Evolutionary conservation across 2,113 vertebrate genomes (phyloP), one percentile per base, ranked within the genome.

Genomic region (Bettongia penicillata): DNA sequence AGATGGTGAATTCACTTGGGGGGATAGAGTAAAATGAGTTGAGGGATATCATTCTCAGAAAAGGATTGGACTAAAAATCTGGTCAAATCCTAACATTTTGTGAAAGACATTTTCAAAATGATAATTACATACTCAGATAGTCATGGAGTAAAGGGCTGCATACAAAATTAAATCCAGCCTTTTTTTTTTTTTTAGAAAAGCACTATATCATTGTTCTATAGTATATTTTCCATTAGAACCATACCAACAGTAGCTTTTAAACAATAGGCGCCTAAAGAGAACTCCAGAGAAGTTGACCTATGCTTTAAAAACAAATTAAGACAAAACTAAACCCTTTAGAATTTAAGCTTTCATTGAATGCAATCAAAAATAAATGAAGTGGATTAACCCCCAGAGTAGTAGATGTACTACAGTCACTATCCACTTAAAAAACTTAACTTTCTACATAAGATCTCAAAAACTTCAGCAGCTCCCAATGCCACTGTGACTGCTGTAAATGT

Each of bases 401-500:
- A 95, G 3, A 50, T 47, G 51, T 93, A 43, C 25, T 47, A 91
- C 50, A 37, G 95, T 99, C 98, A 99, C 53, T 98, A 98, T 96
- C 97, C 98, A 98, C 97, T 98, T 98, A 99, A 98, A 97, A 99
- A 99, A 93, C 99, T 99, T 11, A 99, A 94, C 89, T 98, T 98
- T 97, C 99, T 98, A 98, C 98, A 99, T 92, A 99, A 98, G 90
- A 99, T 99, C 98, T 99, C 99, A 98, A 99, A 99, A 96, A 99
- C 98, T 97, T 99, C 98, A 1, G 98, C 99, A 77, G 99, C 94
- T 92, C 99, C 99, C 96, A 99, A 98, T 6, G 99, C 95, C 37
- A 99, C 98, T 94, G 99, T 99, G 98, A 99, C 99, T 52, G 99
- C 97, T 57, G 99, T 99, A 98, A 99, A 99, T 68, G 98, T 99